Evolutionary conservation across 1,140 invertebrate species (phyloP), one percentile per base, ranked within the genome.

Genomic region (Ruditapes philippinarum): DNA sequence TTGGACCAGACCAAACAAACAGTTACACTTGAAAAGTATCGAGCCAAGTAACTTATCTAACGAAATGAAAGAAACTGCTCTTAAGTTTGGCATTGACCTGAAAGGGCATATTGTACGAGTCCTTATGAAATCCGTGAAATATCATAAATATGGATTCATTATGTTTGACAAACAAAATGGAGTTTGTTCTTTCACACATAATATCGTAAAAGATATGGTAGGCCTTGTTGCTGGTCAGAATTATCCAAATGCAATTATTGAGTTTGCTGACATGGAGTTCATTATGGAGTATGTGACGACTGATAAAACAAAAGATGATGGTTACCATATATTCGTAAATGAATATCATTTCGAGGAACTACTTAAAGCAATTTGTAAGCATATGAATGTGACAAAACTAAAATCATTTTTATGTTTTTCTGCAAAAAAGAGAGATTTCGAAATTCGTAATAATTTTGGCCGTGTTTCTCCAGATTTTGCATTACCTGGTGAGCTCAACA

Each of bases 191-290:
- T 83, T 83, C 42, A 49, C 25, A 62, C 81, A 83, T 31, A 70
- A 70, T 42, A 42, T 68, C 17, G 33, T 45, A 5, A 38, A 38
- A 19, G 81, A 83, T 31, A 83, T 70, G 62, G 81, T 83, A 17
- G 81, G 81, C 5, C 33, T 83, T 19, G 81, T 83, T 42, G 33
- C 40, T n/a, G 81, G 81, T 17, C 19, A 81, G 33, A 11, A 81
- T 12, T 31, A 51, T 12, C 33, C 17, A 60, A 45, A 70, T n/a
- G 33, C 31, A 28, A 22, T 62, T 31, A 9, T 42, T 42, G 28
- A 31, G n/a, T 54, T 68, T 31, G 45, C 57, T 12, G 14, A 28
- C 9, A 17, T 17, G 11, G 51, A 83, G 14, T 83, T 83, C 28
- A 25, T 83, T 19, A 45, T 83, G 62, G 12, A 68, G 31, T 49